These are phyloP conservation scores for Alfaro cultratus DNA, from an alignment of 2,797 vertebrate genomes.

Conservation along the genomic window DNA sequence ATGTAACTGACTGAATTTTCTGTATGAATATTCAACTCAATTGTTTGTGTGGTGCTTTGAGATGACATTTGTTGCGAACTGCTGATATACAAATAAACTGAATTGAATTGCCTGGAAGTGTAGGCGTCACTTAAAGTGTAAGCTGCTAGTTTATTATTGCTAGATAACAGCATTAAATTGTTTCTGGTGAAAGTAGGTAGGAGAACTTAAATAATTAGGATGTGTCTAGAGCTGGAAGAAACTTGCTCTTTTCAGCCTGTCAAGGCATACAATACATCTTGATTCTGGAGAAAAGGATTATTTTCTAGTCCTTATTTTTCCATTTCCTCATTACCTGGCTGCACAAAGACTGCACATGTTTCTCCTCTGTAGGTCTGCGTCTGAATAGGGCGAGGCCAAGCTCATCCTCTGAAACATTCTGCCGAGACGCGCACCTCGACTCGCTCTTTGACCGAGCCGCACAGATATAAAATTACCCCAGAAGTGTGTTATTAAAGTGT, in stretches of 20 bases:
- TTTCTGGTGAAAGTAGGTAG: background rate
- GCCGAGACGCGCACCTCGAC: conserved; percentile 15
- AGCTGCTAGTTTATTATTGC: background rate
- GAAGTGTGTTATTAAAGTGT: conserved; percentile 51
- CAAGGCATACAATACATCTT: background rate
- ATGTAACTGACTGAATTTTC: too few species aligned
- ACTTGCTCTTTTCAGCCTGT: too few species aligned
- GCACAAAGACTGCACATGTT: background rate
- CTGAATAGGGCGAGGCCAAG: conserved; percentile 11
- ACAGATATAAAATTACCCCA: conserved; percentile 29
- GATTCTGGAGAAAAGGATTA: background rate
- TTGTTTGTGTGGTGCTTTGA: background rate
- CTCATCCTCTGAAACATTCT: conserved; percentile 22
- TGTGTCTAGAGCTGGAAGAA: background rate
- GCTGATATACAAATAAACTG: background rate
- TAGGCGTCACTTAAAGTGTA: too few species aligned
- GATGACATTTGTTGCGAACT: background rate
- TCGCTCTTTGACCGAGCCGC: conserved; percentile 15
- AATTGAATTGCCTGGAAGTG: background rate
- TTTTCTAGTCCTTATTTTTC: background rate
- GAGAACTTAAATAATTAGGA: background rate
- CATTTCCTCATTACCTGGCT: conserved; percentile 17
- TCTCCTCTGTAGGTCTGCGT: background rate
- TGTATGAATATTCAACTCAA: background rate
- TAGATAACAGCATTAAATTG: background rate